Conservation (phyloP, 2,888 invertebrate genomes). For the Chrysotoxum bicinctum region DNA sequence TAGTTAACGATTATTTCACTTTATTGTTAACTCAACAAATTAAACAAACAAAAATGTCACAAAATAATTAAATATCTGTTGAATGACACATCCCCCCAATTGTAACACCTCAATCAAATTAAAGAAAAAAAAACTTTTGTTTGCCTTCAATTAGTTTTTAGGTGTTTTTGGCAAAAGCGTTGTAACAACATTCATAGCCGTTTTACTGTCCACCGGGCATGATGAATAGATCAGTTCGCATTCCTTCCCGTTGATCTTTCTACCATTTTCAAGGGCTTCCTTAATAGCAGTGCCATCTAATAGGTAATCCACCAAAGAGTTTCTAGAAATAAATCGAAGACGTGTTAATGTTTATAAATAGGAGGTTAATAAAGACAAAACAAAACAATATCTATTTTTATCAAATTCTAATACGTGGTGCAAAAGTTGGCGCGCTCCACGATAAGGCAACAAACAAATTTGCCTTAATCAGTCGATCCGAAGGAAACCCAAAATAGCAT, state of each 20-base stretch:
- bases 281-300: slow-evolving; percentile 88
- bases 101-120: slow-evolving; percentile 12
- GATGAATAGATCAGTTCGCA: slow-evolving; percentile 85
- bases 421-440: slow-evolving; percentile 17
- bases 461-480: background rate
- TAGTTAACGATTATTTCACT: background rate
- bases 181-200: slow-evolving; percentile 86
- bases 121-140: slow-evolving; percentile 16
- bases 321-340: slow-evolving; percentile 82
- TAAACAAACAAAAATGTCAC: background rate
- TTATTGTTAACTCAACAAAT: slow-evolving; percentile 8
- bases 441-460: slow-evolving; percentile 26
- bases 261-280: slow-evolving; percentile 86
- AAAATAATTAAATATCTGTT: background rate
- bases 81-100: slow-evolving; percentile 42
- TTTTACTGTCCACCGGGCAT: slow-evolving; percentile 87
- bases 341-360: slow-evolving; percentile 19
- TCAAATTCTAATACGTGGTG: background rate
- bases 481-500: slow-evolving; percentile 34
- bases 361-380: background rate
- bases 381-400: background rate
- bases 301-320: slow-evolving; percentile 86
- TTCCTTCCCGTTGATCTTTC: slow-evolving; percentile 81
- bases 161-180: slow-evolving; percentile 84
- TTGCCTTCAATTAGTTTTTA: slow-evolving; percentile 40